phyloP scores from a whole-genome alignment of 2,113 vertebrate genomes.

The Podocnemis expansa region DNA sequence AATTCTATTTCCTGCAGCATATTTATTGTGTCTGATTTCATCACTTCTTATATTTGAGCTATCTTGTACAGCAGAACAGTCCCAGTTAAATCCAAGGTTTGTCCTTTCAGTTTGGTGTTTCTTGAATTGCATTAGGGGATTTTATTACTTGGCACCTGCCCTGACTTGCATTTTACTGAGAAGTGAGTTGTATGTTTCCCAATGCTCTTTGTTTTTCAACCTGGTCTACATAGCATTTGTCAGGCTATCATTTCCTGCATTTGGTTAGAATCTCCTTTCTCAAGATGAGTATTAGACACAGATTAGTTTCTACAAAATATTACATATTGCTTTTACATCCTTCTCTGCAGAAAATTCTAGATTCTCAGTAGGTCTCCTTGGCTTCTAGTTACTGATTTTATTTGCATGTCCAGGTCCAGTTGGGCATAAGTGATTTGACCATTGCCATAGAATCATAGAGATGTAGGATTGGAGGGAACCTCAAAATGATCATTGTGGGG shows the following conservation, averaged over 20 bases:
- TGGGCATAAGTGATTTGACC: background rate
- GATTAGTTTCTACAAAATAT: background rate
- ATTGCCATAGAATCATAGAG: background rate
- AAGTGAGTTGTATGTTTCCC: background rate
- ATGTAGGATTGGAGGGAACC: too few relatives aligned
- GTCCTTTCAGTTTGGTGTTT: background rate
- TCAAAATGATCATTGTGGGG: too few relatives aligned
- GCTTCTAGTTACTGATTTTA: background rate
- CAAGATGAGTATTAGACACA: background rate
- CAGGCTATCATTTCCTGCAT: background rate
- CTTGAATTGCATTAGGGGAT: background rate
- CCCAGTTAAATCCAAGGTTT: background rate
- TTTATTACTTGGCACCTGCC: too few relatives aligned
- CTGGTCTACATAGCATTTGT: background rate
- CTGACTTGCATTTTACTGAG: rapidly evolving
- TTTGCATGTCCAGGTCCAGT: rapidly evolving
- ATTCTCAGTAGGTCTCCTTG: background rate
- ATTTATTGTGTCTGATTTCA: background rate
- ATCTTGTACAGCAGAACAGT: background rate
- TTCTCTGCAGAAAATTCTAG: background rate
- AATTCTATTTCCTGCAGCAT: background rate
- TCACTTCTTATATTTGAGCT: background rate
- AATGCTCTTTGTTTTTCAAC: background rate
- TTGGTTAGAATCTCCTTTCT: background rate
- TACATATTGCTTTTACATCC: background rate